phyloP scores from a whole-genome alignment of 2,797 vertebrate species.

The Leucoraja ocellata region DNA sequence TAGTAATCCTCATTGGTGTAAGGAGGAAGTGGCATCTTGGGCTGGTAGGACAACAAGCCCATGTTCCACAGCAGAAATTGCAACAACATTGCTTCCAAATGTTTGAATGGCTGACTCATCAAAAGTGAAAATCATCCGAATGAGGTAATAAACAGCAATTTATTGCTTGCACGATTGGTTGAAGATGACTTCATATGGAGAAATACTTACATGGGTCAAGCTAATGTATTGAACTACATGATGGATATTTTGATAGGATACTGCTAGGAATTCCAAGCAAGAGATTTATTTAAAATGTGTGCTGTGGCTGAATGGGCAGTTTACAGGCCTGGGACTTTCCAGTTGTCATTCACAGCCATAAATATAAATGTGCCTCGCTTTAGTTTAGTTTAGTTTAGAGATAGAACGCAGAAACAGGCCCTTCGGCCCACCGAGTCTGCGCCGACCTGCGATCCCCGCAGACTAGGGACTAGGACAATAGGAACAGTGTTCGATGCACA shows the following conservation, averaged over 20 bases:
- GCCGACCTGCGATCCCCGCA: no score
- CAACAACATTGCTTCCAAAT: neutral
- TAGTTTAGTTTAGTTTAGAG: no score
- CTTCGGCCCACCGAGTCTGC: no score
- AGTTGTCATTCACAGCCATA: no score
- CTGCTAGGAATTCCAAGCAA: neutral
- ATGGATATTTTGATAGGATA: conserved; percentile 25
- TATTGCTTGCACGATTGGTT: neutral
- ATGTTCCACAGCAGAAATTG: neutral
- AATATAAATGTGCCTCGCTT: neutral
- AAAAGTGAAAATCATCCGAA: neutral
- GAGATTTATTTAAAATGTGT: conserved; percentile 22
- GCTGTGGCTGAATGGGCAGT: neutral
- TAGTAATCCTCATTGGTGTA: neutral
- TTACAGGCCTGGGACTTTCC: neutral
- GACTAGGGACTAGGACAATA: no score
- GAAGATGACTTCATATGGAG: neutral
- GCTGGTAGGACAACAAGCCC: neutral
- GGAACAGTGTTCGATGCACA: no score
- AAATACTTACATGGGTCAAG: neutral
- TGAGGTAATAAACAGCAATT: neutral
- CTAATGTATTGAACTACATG: neutral
- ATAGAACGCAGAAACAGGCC: no score
- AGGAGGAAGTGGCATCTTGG: no score
- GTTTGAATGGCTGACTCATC: neutral